A percentile compares a stretch with the other conserved stretches of the same genome.
Conservation (phyloP, 2,797 vertebrate species). For the Eurystomus glaucurus region DNA sequence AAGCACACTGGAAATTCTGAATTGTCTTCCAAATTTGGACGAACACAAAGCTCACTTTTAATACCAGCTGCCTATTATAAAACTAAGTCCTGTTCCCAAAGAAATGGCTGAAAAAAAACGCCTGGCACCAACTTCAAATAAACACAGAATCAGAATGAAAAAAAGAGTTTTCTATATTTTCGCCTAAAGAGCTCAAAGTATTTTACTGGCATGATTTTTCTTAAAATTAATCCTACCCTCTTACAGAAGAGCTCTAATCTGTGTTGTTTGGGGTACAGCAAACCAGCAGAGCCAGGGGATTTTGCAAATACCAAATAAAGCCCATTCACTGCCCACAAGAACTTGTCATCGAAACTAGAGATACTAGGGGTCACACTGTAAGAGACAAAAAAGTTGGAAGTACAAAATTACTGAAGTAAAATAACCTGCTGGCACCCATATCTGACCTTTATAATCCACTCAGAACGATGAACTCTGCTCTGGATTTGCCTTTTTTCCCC, state of each 20-base stretch:
- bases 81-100: neutral
- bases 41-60: neutral
- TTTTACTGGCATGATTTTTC: neutral
- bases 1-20: neutral
- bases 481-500: neutral
- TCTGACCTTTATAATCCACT: neutral
- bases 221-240: neutral
- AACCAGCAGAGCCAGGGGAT: neutral
- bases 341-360: neutral
- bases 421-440: neutral
- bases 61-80: neutral
- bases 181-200: neutral
- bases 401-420: neutral
- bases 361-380: rapidly evolving
- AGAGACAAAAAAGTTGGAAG: neutral
- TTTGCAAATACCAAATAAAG: neutral
- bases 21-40: conserved; percentile 26
- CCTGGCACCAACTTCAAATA: neutral
- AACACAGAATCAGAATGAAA: neutral
- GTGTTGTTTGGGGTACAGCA: neutral
- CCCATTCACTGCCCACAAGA: neutral
- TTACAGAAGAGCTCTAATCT: neutral
- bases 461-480: neutral
- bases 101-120: neutral
- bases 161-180: neutral